Evolutionary conservation across 2,113 vertebrate species (phyloP).

Genomic region (Phalacrocorax aristotelis): DNA sequence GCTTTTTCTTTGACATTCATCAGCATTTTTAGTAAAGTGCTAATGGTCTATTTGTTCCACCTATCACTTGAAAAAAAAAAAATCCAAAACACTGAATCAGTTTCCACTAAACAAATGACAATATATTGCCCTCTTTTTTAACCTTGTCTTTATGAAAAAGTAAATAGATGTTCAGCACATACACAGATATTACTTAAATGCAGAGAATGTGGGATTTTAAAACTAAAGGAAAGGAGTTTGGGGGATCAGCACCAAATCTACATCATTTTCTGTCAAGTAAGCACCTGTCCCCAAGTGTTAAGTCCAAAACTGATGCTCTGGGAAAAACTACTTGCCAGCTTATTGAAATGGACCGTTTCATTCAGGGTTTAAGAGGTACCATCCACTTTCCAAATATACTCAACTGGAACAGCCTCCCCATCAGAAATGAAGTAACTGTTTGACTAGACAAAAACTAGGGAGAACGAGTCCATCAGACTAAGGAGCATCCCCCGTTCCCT

Average conservation of each 20-base stretch:
- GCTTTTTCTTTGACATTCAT: background rate
- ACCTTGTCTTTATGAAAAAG: background rate
- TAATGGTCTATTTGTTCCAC: background rate
- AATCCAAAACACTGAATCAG: background rate
- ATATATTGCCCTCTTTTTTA: background rate
- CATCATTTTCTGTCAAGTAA: background rate
- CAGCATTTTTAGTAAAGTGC: background rate
- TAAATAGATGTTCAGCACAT: background rate
- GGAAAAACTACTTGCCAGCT: background rate
- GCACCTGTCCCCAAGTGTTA: background rate
- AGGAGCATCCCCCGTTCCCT: background rate
- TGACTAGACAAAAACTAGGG: background rate
- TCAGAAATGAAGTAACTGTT: background rate
- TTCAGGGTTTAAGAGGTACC: background rate
- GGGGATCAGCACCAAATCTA: background rate
- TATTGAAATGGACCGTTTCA: background rate
- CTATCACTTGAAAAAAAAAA: background rate
- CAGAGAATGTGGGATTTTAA: background rate
- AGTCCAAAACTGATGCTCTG: background rate
- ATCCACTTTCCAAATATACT: background rate
- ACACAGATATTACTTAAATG: background rate
- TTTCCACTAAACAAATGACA: background rate
- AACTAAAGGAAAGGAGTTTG: background rate
- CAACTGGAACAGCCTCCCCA: background rate
- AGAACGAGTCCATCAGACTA: background rate